Base-by-base conservation (phyloP, 2,113 vertebrate genomes). In the Siniperca chuatsi region DNA sequence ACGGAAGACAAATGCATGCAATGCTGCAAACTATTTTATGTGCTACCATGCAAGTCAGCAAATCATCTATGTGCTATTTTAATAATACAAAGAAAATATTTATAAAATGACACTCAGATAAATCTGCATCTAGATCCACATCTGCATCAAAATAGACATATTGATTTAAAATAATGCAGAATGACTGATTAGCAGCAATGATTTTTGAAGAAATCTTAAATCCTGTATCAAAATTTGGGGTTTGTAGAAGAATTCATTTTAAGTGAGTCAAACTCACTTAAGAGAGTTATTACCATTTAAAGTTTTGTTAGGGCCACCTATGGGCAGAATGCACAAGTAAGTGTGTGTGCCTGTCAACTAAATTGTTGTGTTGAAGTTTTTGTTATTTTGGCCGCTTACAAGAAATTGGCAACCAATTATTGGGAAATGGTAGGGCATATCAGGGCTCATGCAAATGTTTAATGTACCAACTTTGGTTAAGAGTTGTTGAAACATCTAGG, bases 321-420 rank as follows among this genome's bases (percentile, higher is more conserved):
- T 18, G 10, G 29, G 10, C 23, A 33, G 29, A 48, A 16, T 8
- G 25, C 25, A 2, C 11, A 10, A 57, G 52, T 48, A 46, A 48
- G 18, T 23, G 10, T 54, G 50, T 67, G 33, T 10, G 3, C n/a
- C 37, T 10, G 5, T 66, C 35, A 46, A 16, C 18, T 44, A 8
- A 44, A 62, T 46, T n/a, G 15, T 6, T 44, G n/a, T 57, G 33
- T 42, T 55, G 15, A 77, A 52, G 29, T 50, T 75, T 75, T 20
- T 74, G 18, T 60, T 46, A 48, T 37, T 25, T 68, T 37, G 29
- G 18, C 62, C 7, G 11, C 52, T 40, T 57, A 37, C 33, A 64
- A 35, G 23, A 25, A 29, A 57, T n/a, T 83, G 37, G 15, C 75
- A 72, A 16, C 37, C 37, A 37, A 15, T 57, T 57, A 71, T 61